phyloP scores from a whole-genome alignment of 2,113 vertebrate species.

The Probosciger aterrimus region DNA sequence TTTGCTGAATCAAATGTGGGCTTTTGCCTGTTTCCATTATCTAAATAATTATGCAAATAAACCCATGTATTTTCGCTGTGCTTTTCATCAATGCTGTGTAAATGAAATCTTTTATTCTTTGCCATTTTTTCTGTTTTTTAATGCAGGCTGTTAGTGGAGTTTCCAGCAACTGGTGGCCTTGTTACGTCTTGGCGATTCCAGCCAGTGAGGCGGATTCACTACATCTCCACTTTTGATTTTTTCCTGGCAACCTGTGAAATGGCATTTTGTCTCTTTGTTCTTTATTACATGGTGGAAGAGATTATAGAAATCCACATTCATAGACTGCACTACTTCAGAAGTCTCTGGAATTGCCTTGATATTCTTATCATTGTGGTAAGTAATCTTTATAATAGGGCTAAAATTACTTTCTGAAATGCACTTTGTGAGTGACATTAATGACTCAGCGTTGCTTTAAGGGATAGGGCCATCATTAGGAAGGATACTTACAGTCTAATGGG shows the following conservation, averaged over 20 bases:
- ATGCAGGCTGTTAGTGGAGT: conserved; percentile 89
- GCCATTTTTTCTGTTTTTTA: not conserved
- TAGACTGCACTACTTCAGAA: conserved; percentile 89
- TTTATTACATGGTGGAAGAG: conserved; percentile 96
- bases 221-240: conserved; percentile 89
- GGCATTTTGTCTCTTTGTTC: conserved; percentile 90
- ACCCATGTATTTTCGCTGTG: not conserved
- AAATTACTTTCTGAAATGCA: not conserved
- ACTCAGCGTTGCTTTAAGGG: not conserved
- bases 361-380: conserved; percentile 88
- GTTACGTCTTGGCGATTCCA: conserved; percentile 94
- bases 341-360: conserved; percentile 95
- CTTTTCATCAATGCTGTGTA: not conserved
- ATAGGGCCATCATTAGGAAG: not conserved
- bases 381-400: not conserved
- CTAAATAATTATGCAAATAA: not conserved
- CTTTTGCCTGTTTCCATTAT: not conserved
- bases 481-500: not conserved
- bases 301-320: conserved; percentile 92
- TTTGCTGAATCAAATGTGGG: not conserved
- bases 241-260: conserved; percentile 92
- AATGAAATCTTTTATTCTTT: not conserved
- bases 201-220: conserved; percentile 88
- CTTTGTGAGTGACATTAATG: not conserved
- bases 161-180: conserved; percentile 91